Conservation (phyloP, 2,113 vertebrate genomes). For the Pelecanoides urinatrix region DNA sequence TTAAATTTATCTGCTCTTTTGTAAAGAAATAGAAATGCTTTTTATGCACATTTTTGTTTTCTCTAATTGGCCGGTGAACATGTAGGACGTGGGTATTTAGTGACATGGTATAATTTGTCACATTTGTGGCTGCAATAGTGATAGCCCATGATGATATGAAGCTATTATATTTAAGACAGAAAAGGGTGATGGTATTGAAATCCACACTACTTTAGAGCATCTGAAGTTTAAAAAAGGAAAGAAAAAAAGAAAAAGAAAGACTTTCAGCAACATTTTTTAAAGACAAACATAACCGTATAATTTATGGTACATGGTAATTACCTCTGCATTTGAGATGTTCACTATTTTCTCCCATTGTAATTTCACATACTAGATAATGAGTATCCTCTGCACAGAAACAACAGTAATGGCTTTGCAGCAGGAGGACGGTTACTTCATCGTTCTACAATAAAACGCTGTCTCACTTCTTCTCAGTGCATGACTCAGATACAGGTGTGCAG, state of each 20-base stretch:
- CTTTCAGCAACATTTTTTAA: neutral
- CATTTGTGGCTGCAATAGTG: neutral
- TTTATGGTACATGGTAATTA: constrained; percentile 42
- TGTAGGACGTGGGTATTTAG: neutral
- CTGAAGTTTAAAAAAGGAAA: neutral
- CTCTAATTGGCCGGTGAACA: neutral
- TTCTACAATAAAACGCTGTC: neutral
- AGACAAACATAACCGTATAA: neutral
- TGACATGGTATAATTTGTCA: neutral
- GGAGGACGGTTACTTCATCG: neutral
- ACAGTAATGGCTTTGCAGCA: neutral
- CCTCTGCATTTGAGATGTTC: constrained; percentile 2
- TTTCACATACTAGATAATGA: constrained; percentile 45
- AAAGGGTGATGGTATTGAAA: neutral
- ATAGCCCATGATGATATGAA: neutral
- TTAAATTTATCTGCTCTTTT: neutral
- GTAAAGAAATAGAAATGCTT: neutral
- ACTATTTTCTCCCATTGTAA: constrained; percentile 23
- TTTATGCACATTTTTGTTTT: neutral
- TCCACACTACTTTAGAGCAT: neutral
- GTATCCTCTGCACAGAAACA: constrained; percentile 25
- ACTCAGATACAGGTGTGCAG: constrained; percentile 10
- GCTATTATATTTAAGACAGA: neutral
- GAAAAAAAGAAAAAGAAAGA: neutral
- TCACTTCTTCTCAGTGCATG: neutral